These are phyloP conservation scores for Archocentrus centrarchus DNA, from an alignment of 2,113 vertebrate species.

Conservation along the genomic window DNA sequence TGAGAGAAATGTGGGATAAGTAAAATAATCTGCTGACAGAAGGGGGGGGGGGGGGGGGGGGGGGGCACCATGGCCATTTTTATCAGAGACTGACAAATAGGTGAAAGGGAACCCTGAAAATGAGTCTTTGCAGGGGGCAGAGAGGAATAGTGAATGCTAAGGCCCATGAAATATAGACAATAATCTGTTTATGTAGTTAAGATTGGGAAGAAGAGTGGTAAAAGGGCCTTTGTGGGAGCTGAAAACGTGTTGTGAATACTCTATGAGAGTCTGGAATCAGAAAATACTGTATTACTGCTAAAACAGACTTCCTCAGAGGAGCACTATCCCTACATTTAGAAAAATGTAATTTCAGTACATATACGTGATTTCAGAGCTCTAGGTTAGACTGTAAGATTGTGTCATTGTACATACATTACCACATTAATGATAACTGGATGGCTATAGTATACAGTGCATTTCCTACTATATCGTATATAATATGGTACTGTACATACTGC, in stretches of 20 bases:
- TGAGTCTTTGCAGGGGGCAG: slow-evolving; percentile 50
- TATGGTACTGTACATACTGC: too few species aligned
- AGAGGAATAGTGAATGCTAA: slow-evolving; percentile 37
- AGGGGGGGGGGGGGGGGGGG: background rate
- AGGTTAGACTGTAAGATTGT: too few species aligned
- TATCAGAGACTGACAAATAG: slow-evolving; percentile 55
- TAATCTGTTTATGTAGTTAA: slow-evolving; percentile 55
- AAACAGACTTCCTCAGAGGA: background rate
- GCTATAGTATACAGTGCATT: too few species aligned
- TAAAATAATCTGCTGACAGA: slow-evolving; percentile 60
- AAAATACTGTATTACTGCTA: background rate
- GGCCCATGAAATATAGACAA: slow-evolving; percentile 64
- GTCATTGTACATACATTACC: too few species aligned
- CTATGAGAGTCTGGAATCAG: slow-evolving; percentile 3
- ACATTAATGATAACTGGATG: too few species aligned
- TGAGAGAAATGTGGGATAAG: slow-evolving; percentile 49
- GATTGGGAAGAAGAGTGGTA: slow-evolving; percentile 26
- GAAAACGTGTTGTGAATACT: slow-evolving; percentile 32
- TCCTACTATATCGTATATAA: too few species aligned
- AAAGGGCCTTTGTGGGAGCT: slow-evolving; percentile 14
- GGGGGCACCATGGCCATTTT: slow-evolving; percentile 34
- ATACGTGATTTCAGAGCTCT: background rate
- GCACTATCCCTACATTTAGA: background rate
- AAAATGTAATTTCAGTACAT: background rate
- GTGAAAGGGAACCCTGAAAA: slow-evolving; percentile 54